These are phyloP conservation scores for Sylvilagus floridanus DNA, from an alignment of 2,797 vertebrate species.

Conservation along the genomic window DNA sequence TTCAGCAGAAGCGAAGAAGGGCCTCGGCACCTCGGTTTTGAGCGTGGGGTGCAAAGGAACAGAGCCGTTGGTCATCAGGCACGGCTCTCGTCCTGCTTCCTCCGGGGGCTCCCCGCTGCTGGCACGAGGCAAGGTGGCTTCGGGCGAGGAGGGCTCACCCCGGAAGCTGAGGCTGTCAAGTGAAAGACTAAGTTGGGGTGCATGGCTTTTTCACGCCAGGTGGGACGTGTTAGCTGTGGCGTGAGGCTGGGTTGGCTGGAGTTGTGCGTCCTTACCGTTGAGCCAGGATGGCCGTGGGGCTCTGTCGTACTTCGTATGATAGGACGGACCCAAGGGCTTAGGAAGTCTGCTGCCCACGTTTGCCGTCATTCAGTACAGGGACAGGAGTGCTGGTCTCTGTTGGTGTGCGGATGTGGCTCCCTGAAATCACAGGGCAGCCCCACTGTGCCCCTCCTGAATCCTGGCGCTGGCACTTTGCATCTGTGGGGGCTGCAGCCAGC, in stretches of 20 bases:
- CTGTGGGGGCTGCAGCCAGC: not conserved
- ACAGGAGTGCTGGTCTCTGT: not conserved
- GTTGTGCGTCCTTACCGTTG: not conserved
- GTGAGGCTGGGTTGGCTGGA: rapidly evolving
- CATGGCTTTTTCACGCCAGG: rapidly evolving
- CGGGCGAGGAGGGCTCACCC: no score
- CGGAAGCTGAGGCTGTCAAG: no score
- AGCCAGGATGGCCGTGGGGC: not conserved
- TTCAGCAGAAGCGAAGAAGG: not conserved
- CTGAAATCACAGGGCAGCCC: not conserved
- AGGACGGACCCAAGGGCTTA: not conserved
- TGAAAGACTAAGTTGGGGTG: rapidly evolving
- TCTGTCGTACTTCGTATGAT: rapidly evolving
- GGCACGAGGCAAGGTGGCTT: not conserved
- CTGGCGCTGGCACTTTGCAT: not conserved
- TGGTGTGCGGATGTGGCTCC: not conserved
- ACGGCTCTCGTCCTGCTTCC: rapidly evolving
- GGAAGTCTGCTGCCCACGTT: no score
- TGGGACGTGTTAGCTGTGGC: not conserved
- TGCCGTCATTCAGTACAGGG: not conserved
- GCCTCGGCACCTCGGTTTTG: not conserved
- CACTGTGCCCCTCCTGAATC: not conserved
- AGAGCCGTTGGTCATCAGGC: not conserved
- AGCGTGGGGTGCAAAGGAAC: not conserved
- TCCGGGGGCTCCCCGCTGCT: rapidly evolving